Conservation (phyloP, 1,140 invertebrate genomes). For the Drosophila kepulauana region DNA sequence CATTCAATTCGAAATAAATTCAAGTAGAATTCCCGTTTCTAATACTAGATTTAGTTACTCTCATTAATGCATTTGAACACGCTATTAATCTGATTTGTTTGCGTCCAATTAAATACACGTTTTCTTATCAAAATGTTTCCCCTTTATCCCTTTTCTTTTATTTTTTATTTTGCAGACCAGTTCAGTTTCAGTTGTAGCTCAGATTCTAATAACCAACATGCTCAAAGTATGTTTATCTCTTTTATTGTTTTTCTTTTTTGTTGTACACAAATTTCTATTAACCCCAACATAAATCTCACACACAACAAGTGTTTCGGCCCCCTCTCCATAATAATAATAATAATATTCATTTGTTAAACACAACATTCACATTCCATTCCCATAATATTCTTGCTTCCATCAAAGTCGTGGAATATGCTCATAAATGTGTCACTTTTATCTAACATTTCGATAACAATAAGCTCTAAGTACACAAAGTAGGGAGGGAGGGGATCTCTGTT, state of each 20-base stretch:
- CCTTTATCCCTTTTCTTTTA: conserved; percentile 20
- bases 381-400: conserved; percentile 1
- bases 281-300: conserved; percentile 55
- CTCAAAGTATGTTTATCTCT: conserved; percentile 73
- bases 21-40: background rate
- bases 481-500: background rate
- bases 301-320: conserved; percentile 33
- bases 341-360: conserved; percentile 41
- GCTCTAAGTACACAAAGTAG: conserved; percentile 3
- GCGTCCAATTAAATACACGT: conserved; percentile 16
- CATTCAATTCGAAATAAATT: conserved; percentile 17
- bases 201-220: conserved; percentile 77
- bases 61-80: conserved; percentile 40
- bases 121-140: conserved; percentile 43
- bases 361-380: background rate
- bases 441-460: conserved; percentile 51
- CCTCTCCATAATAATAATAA: conserved; percentile 16
- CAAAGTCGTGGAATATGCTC: background rate
- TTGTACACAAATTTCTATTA: conserved; percentile 39
- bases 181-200: conserved; percentile 77
- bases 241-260: conserved; percentile 36
- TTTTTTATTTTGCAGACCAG: conserved; percentile 73
- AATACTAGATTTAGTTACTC: conserved; percentile 6
- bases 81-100: conserved; percentile 27
- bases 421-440: conserved; percentile 54